A percentile compares a stretch with the other conserved stretches of the same genome.
Evolutionary conservation across 2,797 vertebrate species (phyloP).

Genomic region (Paratrypauchen microcephalus): DNA sequence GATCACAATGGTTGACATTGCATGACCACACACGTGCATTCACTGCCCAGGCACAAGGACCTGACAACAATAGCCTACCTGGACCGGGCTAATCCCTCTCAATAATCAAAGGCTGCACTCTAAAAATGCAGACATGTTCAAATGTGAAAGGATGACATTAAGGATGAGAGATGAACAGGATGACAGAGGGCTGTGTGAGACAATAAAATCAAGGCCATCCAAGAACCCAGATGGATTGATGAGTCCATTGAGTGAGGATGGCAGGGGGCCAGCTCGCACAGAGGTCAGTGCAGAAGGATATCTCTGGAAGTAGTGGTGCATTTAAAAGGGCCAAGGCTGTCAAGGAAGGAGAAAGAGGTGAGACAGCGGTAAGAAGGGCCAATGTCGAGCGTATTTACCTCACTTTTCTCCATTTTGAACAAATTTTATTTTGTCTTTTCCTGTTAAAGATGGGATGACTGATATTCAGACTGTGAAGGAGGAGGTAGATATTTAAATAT

Average conservation of each 20-base stretch:
- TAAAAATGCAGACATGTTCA: conserved; percentile 77
- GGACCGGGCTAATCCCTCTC: conserved; percentile 41
- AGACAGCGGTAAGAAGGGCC: conserved; percentile 52
- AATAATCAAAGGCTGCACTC: conserved; percentile 65
- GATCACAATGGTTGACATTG: conserved; percentile 45
- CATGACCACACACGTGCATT: conserved; percentile 17
- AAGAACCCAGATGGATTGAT: conserved; percentile 81
- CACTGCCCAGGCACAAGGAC: conserved; percentile 47
- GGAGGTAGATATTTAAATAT: too few species aligned
- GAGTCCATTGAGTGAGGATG: conserved; percentile 77
- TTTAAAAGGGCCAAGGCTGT: conserved; percentile 79
- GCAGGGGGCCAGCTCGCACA: conserved; percentile 75
- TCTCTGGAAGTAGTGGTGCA: conserved; percentile 78
- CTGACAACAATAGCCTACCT: conserved; percentile 65
- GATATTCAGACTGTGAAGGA: too few species aligned
- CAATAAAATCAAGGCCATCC: conserved; percentile 82
- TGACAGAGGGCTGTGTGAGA: conserved; percentile 74
- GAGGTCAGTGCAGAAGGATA: conserved; percentile 79
- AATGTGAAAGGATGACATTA: conserved; percentile 79
- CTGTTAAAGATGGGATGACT: background rate
- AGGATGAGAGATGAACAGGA: conserved; percentile 75
- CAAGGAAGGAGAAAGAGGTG: conserved; percentile 59
- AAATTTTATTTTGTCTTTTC: background rate
- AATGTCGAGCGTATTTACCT: conserved; percentile 23
- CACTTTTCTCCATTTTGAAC: conserved; percentile 23